Percentiles rank a stretch among this genome's conserved stretches.
Conservation (phyloP, 2,797 vertebrate species). For the Macropodus opercularis region DNA sequence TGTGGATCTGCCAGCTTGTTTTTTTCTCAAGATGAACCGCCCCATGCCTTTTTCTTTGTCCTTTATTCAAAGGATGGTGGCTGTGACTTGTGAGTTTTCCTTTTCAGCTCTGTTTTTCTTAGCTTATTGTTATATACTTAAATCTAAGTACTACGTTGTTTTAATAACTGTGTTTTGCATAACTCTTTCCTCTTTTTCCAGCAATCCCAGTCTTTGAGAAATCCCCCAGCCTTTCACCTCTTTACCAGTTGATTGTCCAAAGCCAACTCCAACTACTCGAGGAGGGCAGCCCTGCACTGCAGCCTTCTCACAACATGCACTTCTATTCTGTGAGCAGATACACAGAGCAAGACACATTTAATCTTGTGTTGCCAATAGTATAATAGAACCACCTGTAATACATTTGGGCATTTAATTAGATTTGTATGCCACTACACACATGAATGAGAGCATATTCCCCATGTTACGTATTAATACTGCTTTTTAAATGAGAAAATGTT, state of each 20-base stretch:
- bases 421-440: background rate
- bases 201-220: slow-evolving; percentile 93
- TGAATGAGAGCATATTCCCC: background rate
- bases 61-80: slow-evolving; percentile 93
- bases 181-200: slow-evolving; percentile 46
- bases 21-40: slow-evolving; percentile 94
- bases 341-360: background rate
- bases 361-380: background rate
- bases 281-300: slow-evolving; percentile 69
- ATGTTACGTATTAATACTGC: background rate
- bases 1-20: slow-evolving; percentile 97
- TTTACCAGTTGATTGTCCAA: slow-evolving; percentile 94
- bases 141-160: background rate
- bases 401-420: background rate
- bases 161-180: background rate
- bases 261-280: slow-evolving; percentile 89
- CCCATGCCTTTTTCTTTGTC: slow-evolving; percentile 94
- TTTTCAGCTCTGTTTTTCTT: background rate
- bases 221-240: slow-evolving; percentile 83
- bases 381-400: background rate
- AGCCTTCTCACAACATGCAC: slow-evolving; percentile 86
- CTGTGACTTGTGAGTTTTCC: slow-evolving; percentile 85
- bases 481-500: background rate
- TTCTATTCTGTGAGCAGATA: slow-evolving; percentile 91
- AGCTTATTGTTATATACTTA: background rate